A percentile compares a stretch with the other conserved stretches of the same genome.
These are phyloP conservation scores for Heptranchias perlo DNA, from an alignment of 2,113 vertebrate species.

Conservation along the genomic window DNA sequence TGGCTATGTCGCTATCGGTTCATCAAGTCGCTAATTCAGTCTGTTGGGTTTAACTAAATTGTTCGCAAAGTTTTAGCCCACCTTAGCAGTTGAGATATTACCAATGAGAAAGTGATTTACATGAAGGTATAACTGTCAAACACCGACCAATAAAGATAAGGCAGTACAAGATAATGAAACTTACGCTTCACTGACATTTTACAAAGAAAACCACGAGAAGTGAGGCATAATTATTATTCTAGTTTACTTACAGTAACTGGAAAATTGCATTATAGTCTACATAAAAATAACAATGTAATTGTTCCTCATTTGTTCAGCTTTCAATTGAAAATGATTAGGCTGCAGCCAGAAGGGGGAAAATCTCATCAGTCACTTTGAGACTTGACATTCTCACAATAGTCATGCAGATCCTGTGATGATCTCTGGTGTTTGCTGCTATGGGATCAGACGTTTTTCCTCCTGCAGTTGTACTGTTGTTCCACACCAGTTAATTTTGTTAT, in stretches of 20 bases:
- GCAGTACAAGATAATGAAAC: not conserved
- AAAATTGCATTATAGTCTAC: not conserved
- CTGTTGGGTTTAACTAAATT: not conserved
- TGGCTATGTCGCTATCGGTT: not conserved
- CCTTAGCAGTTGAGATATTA: not conserved
- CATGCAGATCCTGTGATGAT: not conserved
- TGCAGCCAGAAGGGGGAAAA: not conserved
- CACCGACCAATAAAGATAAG: not conserved
- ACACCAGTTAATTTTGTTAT: not conserved
- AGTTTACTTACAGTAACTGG: not conserved
- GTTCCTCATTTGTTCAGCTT: not conserved
- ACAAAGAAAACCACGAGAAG: not conserved
- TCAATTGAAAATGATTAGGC: not conserved
- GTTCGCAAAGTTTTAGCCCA: not conserved
- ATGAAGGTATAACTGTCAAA: not conserved
- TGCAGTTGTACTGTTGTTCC: not conserved
- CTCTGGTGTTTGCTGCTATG: not conserved
- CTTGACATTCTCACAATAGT: not conserved
- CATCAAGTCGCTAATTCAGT: conserved; percentile 7
- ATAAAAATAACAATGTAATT: not conserved
- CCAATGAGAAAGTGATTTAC: conserved; percentile 17
- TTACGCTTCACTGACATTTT: not conserved
- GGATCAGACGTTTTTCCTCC: not conserved
- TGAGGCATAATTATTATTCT: not conserved
- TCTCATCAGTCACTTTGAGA: not conserved